Evolutionary conservation across 2,888 invertebrate genomes (phyloP), one percentile per base, ranked within the genome.

Genomic region (Marasmarcha lunaedactyla): DNA sequence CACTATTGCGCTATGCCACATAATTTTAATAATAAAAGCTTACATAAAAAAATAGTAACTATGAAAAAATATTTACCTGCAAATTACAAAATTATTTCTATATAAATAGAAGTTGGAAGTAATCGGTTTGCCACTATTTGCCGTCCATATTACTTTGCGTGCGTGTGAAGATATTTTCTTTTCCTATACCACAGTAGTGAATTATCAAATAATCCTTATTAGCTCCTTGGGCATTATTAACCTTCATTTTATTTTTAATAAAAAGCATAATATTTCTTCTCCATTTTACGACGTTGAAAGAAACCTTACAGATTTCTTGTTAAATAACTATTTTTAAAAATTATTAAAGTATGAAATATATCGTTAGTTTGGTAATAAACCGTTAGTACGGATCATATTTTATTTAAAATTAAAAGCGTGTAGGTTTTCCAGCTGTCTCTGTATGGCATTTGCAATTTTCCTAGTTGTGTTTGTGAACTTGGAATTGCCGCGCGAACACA

Each of bases 131-230:
- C 30, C 30, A 30, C 30, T 7, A n/a, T 30, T 72, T 76, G 74
- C 81, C 81, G 81, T 81, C 81, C 81, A 78, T 71, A 55, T 79
- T 78, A 60, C 51, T 74, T 81, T 79, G 78, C 77, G 57, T 54
- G 30, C 30, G 30, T 30, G 30, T 30, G 11, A 30, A 30, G 30
- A 10, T n/a, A n/a, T 46, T 60, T 65, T 61, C 47, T 54, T 59
- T 63, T 52, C 53, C 55, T 42, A 30, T 9, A 30, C 4, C 9
- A 30, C n/a, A 3, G n/a, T 30, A 30, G 30, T 30, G 10, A 30
- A 30, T n/a, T 20, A 20, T 20, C 3, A 20, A 20, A 20, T 20
- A 20, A 20, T 7, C 20, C 20, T 47, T 49, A 46, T 48, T 48
- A 46, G 61, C 70, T 72, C 62, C 48, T 59, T 57, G 61, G 63